Conservation (phyloP, 23 tunicate genomes). For the Trididemnum miniatum region DNA sequence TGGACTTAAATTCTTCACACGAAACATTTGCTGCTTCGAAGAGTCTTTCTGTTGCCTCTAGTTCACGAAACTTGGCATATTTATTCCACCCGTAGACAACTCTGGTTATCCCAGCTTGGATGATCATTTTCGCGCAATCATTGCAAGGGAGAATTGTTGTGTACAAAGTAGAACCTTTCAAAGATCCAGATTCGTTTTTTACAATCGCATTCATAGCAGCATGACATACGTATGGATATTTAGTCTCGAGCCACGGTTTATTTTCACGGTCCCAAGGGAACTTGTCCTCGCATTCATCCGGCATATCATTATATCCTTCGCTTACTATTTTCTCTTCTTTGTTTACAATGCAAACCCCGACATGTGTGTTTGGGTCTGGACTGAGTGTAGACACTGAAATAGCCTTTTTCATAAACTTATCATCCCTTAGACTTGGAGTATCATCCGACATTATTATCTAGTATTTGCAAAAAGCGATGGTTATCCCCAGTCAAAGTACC, state of each 20-base stretch:
- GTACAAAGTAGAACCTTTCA: background rate
- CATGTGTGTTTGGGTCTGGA: background rate
- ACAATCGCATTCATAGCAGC: background rate
- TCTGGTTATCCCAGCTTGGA: background rate
- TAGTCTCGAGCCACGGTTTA: background rate
- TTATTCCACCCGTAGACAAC: background rate
- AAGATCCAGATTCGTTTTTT: background rate
- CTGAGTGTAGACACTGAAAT: background rate
- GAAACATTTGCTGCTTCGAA: background rate
- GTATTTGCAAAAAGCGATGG: no score
- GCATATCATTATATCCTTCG: background rate
- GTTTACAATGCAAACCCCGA: background rate
- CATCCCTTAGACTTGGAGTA: no score
- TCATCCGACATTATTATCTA: no score
- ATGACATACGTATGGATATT: background rate
- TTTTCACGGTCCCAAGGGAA: background rate
- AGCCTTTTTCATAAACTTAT: background rate
- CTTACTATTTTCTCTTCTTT: background rate
- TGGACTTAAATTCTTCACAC: no score
- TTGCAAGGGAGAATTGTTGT: background rate
- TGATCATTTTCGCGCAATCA: background rate
- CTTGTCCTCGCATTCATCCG: no score
- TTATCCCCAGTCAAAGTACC: no score
- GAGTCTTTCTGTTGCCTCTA: background rate
- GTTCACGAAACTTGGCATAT: background rate